Evolutionary conservation across 2,797 vertebrate species (phyloP).

Genomic region (Crenuchus spilurus): DNA sequence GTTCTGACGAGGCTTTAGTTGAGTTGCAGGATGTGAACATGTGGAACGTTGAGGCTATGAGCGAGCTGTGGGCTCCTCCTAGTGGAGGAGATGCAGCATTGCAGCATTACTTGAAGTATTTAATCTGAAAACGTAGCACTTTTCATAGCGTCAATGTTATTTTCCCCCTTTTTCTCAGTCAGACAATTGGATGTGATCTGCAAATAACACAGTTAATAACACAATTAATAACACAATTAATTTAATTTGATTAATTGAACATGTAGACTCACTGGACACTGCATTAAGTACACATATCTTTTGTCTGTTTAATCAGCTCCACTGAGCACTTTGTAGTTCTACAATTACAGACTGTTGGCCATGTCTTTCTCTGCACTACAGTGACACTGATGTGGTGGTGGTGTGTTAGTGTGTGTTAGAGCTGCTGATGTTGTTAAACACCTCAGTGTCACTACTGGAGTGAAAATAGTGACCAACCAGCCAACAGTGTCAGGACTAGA

Average conservation of each 20-base stretch:
- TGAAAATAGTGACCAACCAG: no score
- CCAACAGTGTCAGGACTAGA: no score
- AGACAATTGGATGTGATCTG: constrained; percentile 55
- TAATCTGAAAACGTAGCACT: constrained; percentile 67
- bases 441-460: no score
- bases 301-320: no score
- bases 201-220: constrained; percentile 65
- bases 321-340: no score
- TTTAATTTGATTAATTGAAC: constrained; percentile 21
- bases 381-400: no score
- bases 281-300: no score
- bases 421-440: no score
- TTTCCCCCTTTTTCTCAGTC: constrained; percentile 54
- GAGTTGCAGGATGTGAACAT: constrained; percentile 33
- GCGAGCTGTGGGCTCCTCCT: constrained; percentile 68
- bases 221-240: constrained; percentile 58
- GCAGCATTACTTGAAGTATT: constrained; percentile 77
- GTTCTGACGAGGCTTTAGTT: constrained; percentile 17
- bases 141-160: constrained; percentile 52
- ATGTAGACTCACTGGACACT: no score
- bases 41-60: constrained; percentile 25
- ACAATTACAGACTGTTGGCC: no score
- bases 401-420: no score
- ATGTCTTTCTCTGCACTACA: no score
- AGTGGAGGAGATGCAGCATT: constrained; percentile 65